Evolutionary conservation across 2,113 vertebrate genomes (phyloP).

Genomic region (Steatornis caripensis): DNA sequence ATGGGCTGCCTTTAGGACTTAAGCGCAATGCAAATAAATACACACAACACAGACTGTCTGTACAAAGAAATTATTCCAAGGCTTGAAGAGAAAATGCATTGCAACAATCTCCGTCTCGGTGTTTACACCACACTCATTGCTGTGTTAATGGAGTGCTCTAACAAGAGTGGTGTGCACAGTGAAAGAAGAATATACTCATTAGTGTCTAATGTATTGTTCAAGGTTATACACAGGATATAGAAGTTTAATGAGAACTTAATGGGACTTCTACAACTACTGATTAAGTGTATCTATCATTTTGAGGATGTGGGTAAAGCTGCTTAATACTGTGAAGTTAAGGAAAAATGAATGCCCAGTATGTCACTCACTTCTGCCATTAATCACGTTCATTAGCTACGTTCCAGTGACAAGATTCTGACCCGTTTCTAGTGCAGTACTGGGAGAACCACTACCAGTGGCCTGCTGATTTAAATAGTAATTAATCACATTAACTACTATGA

Average conservation of each 20-base stretch:
- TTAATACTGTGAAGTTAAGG: slow-evolving; percentile 34
- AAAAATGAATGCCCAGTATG: slow-evolving; percentile 40
- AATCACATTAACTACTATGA: slow-evolving; percentile 38
- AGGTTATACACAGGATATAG: slow-evolving; percentile 70
- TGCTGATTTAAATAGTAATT: slow-evolving; percentile 50
- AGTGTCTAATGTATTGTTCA: slow-evolving; percentile 68
- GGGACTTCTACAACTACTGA: slow-evolving; percentile 66
- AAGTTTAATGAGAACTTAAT: slow-evolving; percentile 77
- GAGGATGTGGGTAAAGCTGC: slow-evolving; percentile 29
- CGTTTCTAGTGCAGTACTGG: slow-evolving; percentile 13
- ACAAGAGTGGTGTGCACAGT: background rate
- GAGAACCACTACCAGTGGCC: slow-evolving; percentile 6
- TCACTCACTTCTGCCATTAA: slow-evolving; percentile 63
- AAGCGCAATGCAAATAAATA: background rate
- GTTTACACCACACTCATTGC: background rate
- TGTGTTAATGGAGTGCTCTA: background rate
- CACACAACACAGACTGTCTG: background rate
- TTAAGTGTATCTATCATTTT: slow-evolving; percentile 74
- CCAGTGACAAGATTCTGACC: slow-evolving; percentile 49
- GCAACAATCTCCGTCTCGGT: background rate
- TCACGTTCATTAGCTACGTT: slow-evolving; percentile 38
- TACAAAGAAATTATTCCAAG: background rate
- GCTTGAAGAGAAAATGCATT: background rate
- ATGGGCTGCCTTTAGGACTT: background rate
- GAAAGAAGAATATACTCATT: slow-evolving; percentile 62